Evolutionary conservation across 2,113 vertebrate genomes (phyloP).

Genomic region (Peromyscus californicus): DNA sequence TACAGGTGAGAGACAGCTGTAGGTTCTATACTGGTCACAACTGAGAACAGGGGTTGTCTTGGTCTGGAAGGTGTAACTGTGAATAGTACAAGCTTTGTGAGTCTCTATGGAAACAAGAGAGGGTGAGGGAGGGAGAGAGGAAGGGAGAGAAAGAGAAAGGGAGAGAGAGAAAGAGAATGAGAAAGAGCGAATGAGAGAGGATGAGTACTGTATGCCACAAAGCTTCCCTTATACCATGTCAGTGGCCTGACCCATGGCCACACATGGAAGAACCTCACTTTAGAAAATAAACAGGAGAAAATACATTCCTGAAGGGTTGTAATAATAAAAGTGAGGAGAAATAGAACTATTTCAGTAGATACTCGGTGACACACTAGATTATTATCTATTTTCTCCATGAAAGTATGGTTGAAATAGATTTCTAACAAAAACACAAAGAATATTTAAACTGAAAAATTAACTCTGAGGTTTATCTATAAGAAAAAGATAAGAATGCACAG

Average conservation of each 20-base stretch:
- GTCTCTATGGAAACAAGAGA: not conserved
- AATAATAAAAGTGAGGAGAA: not conserved
- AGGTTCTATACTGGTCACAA: not conserved
- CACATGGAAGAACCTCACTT: not conserved
- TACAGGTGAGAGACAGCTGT: not conserved
- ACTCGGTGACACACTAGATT: not conserved
- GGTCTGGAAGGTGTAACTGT: not conserved
- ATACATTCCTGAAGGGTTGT: not conserved
- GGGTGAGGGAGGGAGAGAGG: no score
- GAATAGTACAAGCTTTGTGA: not conserved
- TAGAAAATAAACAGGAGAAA: not conserved
- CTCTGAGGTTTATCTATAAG: not conserved
- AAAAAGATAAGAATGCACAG: not conserved
- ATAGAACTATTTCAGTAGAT: not conserved
- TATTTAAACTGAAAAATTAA: not conserved
- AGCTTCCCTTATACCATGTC: not conserved
- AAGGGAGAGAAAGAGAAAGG: no score
- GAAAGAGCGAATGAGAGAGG: not conserved
- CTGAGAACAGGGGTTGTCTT: not conserved
- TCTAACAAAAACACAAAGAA: not conserved
- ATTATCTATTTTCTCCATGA: not conserved
- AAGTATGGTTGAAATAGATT: not conserved
- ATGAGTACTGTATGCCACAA: not conserved
- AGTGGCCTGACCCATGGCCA: not conserved
- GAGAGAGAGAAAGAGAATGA: not conserved